These are phyloP conservation scores for Tenthredo mesomela DNA, from an alignment of 2,888 invertebrate genomes.

Conservation along the genomic window DNA sequence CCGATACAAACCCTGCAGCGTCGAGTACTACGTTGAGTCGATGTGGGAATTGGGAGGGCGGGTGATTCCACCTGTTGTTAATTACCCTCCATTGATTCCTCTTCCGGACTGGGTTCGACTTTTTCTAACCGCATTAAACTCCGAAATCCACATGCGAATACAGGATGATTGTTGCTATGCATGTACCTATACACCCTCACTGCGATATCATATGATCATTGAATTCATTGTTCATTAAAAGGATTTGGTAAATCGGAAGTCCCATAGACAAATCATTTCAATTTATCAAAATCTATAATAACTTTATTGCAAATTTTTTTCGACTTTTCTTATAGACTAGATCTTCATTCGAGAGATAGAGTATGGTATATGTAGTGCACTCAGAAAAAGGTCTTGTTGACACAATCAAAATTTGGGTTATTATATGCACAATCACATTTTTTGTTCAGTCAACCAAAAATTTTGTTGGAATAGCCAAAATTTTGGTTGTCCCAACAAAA, in stretches of 20 bases:
- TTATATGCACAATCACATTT: too few species aligned
- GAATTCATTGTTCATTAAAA: not conserved
- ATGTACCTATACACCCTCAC: not conserved
- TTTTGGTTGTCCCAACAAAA: too few species aligned
- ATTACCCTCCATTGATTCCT: slow-evolving; percentile 51
- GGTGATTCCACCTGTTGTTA: slow-evolving; percentile 51
- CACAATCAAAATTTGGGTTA: too few species aligned
- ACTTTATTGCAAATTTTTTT: not conserved
- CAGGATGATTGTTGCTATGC: not conserved
- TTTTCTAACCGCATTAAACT: not conserved
- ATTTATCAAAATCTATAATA: not conserved
- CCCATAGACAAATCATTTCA: not conserved
- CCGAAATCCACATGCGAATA: slow-evolving; percentile 12
- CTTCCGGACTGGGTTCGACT: slow-evolving; percentile 30
- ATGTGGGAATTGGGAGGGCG: slow-evolving; percentile 12
- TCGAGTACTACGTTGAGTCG: slow-evolving; percentile 22
- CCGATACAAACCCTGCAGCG: slow-evolving; percentile 43
- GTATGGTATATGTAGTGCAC: too few species aligned
- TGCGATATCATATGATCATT: not conserved
- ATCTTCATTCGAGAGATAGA: not conserved
- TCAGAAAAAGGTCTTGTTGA: too few species aligned
- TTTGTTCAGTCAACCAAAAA: too few species aligned
- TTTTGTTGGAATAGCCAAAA: too few species aligned
- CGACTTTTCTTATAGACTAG: not conserved
- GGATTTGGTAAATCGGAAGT: not conserved